These are phyloP conservation scores for Piaya cayana DNA, from an alignment of 2,113 vertebrate genomes.

Conservation along the genomic window DNA sequence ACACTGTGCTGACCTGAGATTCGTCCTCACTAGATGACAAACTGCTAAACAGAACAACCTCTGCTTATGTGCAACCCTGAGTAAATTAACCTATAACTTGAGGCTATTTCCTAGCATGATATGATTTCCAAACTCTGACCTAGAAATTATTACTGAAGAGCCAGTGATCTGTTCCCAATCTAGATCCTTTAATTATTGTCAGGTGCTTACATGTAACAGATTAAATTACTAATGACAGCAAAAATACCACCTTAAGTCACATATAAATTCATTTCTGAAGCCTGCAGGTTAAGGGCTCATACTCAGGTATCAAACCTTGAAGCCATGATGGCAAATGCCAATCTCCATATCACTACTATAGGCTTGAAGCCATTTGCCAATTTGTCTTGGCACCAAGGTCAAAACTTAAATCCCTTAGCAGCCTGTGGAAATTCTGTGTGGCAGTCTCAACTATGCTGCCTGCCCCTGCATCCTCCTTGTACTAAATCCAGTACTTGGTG, in stretches of 20 bases:
- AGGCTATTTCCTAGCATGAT: not conserved
- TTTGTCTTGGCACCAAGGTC: fast-evolving
- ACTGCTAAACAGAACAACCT: not conserved
- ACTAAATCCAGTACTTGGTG: fast-evolving
- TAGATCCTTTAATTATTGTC: not conserved
- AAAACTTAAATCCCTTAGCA: fast-evolving
- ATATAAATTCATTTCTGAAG: not conserved
- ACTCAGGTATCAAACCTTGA: not conserved
- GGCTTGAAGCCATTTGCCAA: not conserved
- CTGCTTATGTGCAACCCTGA: not conserved
- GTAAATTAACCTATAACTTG: not conserved
- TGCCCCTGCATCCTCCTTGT: not conserved
- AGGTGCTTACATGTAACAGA: not conserved
- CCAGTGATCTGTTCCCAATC: not conserved
- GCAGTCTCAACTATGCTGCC: not conserved
- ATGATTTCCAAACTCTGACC: not conserved
- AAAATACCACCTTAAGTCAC: not conserved
- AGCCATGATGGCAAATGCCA: not conserved
- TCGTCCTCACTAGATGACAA: not conserved
- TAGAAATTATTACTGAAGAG: not conserved
- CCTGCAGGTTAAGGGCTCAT: not conserved
- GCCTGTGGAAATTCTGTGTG: fast-evolving
- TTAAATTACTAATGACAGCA: not conserved
- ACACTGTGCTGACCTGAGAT: not conserved
- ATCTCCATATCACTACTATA: too few species aligned